Evolutionary conservation across 2,113 vertebrate genomes (phyloP), one percentile per base, ranked within the genome.

Genomic region (Panurus biarmicus): DNA sequence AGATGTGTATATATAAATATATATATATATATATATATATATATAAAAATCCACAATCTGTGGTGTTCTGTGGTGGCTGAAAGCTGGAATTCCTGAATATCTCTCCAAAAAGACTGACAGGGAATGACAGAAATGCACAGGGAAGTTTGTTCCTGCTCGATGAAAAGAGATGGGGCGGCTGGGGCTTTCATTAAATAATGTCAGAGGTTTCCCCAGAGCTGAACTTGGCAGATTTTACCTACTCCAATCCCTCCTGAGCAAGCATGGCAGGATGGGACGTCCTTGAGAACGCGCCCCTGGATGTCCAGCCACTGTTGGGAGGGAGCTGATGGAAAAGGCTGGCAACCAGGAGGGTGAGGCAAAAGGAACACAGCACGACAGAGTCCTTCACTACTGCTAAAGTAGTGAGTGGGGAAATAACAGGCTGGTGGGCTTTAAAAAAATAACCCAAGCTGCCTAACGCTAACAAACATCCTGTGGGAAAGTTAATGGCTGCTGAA

Each of bases 221-320:
- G 54, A 72, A 23, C 14, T 36, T 1, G 1, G 36, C 29, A 33
- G 36, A 48, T 60, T 67, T 77, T 50, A 74, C 42, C 23, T 28
- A 4, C 31, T 54, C 5, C 0, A 64, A 8, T 33, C n/a, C 9
- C 73, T 78, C 23, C 40, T 7, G 29, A 24, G 16, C 44, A 76
- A 65, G 38, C 0, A 1, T 20, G 54, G 40, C 0, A 2, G 64
- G 70, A 15, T 1, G 2, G 23, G 11, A 26, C 26, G 22, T 1
- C 3, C 25, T 8, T 38, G 4, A 48, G 28, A 76, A 70, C 0
- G 1, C 20, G 1, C 4, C 20, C 35, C 47, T 73, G 56, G 31
- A 11, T 42, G 18, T 62, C 2, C 2, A 17, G 24, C 24, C 16
- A 2, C 5, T 0, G 14, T 7, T 2, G 1, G 26, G 17, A 69